Evolutionary conservation across 2,113 vertebrate species (phyloP), one percentile per base, ranked within the genome.

Genomic region (Brachirus orientalis): DNA sequence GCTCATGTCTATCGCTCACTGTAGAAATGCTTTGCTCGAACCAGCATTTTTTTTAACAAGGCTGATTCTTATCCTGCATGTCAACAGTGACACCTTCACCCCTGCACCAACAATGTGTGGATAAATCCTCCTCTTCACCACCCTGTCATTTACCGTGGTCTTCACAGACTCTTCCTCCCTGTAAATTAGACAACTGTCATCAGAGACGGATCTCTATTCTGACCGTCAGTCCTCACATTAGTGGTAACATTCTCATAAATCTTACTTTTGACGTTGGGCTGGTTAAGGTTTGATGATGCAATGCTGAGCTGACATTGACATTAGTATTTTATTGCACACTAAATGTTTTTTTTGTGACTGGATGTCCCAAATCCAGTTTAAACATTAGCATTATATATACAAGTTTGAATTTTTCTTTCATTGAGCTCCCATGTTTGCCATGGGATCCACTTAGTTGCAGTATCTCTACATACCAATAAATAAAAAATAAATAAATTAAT

Each of bases 11-110:
- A 55, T 67, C 46, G 44, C 58, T 69, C 40, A 56, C 69, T 43
- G 12, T 33, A 72, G 55, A 78, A 54, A 60, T 47, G 59, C 54
- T 65, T 56, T 43, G 80, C 58, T 74, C 33, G 54, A 75, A 57
- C 28, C 40, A 18, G 38, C 20, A 10, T 62, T 7, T 50, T 22
- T 72, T 82, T 68, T 69, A 73, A 76, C 52, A 70, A 73, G 60
- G 22, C 38, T 43, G 50, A 76, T 80, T 82, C 51, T 69, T 61
- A 75, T 81, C 74, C 45, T 57, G 74, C 65, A 62, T 83, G 65
- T 82, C 62, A 58, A 33, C 64, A 19, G 45, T 76, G 75, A 80
- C 66, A 72, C 60, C 63, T 77, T 51, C 52, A 69, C 75, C 77
- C 61, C 52, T 50, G 69, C 35, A 22, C 65, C 58, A 69, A 69